Conservation (phyloP, 2,888 invertebrate species). For the Drosophila greeni region DNA sequence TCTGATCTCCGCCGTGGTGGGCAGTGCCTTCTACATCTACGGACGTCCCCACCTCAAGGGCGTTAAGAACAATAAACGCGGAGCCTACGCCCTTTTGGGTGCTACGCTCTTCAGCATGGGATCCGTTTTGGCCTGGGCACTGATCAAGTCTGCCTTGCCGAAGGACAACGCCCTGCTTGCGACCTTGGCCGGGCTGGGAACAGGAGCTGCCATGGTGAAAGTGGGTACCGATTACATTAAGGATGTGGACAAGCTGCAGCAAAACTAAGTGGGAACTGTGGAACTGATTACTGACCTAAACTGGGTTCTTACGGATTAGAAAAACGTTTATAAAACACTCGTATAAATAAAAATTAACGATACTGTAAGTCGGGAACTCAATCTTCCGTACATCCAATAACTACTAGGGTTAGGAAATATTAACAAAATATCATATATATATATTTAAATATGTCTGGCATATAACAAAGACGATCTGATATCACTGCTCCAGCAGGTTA, state of each 20-base stretch:
- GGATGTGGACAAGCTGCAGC: conserved; percentile 74
- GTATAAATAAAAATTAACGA: conserved; percentile 15
- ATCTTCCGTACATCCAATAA: not conserved
- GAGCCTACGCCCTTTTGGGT: conserved; percentile 84
- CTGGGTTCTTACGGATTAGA: conserved; percentile 24
- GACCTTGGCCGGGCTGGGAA: conserved; percentile 75
- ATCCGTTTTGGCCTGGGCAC: conserved; percentile 92
- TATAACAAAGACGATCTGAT: not conserved
- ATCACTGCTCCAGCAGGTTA: conserved; percentile 80
- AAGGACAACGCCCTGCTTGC: conserved; percentile 71
- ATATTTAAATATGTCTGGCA: not conserved
- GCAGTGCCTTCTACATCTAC: conserved; percentile 90
- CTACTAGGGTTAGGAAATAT: too few relatives aligned
- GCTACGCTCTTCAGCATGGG: conserved; percentile 92
- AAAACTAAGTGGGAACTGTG: conserved; percentile 45
- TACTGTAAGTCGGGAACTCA: not conserved
- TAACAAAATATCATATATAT: too few relatives aligned
- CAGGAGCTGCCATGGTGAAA: conserved; percentile 76
- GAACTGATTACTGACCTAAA: conserved; percentile 4
- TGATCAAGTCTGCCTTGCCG: conserved; percentile 86
- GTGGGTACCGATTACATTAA: conserved; percentile 77
- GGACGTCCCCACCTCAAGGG: conserved; percentile 86
- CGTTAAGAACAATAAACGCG: conserved; percentile 82
- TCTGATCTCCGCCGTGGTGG: conserved; percentile 88
- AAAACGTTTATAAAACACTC: conserved; percentile 13